Evolutionary conservation across 2,888 invertebrate genomes (phyloP), one percentile per base, ranked within the genome.

Genomic region (Tridacna gigas): DNA sequence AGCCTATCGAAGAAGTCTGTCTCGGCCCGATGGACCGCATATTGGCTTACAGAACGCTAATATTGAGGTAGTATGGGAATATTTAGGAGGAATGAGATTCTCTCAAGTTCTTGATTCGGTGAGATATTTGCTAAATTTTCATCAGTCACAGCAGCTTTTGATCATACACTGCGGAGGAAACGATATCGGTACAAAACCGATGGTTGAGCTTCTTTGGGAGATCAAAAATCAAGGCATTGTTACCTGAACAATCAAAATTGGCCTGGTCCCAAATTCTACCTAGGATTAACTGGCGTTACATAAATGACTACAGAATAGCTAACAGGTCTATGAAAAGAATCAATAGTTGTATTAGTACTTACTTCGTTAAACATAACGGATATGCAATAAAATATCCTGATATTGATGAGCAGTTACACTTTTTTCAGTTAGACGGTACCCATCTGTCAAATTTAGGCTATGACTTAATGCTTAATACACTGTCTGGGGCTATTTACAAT

Each of bases 11-110:
- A 20, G 63, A 9, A 63, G 63, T 63, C 22, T 63, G 63, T 63
- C 63, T 63, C 20, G 63, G 63, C 63, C 63, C 13, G 63, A 63
- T 22, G 63, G 63, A n/a, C 63, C 63, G 9, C 63, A 63, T 63
- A n/a, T 63, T 63, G 63, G 63, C n/a, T 63, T 63, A 63, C 63
- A 63, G 63, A 63, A 18, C 63, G 20, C 5, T n/a, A 63, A 18
- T 22, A 63, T 63, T 22, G 63, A 63, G 22, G 63, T 63, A 63
- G 22, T 22, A 63, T 63, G 63, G 63, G 63, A 63, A 22, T 63
- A 63, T 22, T 22, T 63, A n/a, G 63, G 63, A 25, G 63, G 63
- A 22, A 63, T 63, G 63, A 63, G 5, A 22, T n/a, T 63, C 22
- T 22, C n/a, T 63, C 22, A 63, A 22, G 63, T 63, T n/a, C 13